These are phyloP conservation scores for Patella depressa DNA, from an alignment of 2,888 invertebrate genomes.

Conservation along the genomic window DNA sequence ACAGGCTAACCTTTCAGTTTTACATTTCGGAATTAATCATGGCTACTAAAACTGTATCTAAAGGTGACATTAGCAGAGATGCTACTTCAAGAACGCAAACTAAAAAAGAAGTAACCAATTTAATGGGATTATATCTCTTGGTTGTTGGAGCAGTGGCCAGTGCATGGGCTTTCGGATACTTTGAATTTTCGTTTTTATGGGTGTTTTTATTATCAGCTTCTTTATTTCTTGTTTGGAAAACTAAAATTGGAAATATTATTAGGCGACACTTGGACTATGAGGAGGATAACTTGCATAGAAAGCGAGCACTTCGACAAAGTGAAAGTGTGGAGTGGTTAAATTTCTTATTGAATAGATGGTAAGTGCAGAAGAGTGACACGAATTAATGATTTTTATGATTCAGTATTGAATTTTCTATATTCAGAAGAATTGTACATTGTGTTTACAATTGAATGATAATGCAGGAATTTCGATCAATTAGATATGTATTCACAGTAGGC, in stretches of 20 bases:
- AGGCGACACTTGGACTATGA: conserved; percentile 59
- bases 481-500: too few species aligned
- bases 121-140: conserved; percentile 63
- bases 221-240: conserved; percentile 66
- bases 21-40: background rate
- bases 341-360: conserved; percentile 74
- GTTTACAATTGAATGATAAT: too few species aligned
- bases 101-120: conserved; percentile 44
- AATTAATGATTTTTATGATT: background rate
- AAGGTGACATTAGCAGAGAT: background rate
- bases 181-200: conserved; percentile 65
- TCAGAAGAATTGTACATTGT: too few species aligned
- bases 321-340: conserved; percentile 76
- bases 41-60: background rate
- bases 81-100: conserved; percentile 12
- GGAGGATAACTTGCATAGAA: conserved; percentile 71
- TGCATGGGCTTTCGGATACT: conserved; percentile 63
- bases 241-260: conserved; percentile 59
- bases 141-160: conserved; percentile 56
- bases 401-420: too few species aligned
- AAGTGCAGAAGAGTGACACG: conserved; percentile 35
- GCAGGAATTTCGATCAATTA: too few species aligned
- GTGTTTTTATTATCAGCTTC: conserved; percentile 60
- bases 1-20: background rate
- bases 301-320: conserved; percentile 73